Base-by-base conservation (phyloP, 92 coral and sea anemone genomes). In the Phymanthus crucifer region DNA sequence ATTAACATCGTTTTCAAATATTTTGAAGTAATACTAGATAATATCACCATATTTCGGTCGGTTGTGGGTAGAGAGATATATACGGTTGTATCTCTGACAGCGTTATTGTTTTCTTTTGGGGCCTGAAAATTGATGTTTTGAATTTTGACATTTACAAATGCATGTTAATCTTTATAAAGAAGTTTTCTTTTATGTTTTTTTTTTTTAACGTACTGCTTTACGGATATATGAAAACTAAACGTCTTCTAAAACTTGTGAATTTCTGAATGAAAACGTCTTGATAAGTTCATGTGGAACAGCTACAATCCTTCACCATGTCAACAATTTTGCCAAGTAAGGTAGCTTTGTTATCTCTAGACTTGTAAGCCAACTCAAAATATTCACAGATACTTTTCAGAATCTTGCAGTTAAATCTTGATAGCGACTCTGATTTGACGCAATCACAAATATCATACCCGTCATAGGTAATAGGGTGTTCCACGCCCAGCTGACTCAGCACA, bases 381-480 rank as follows among this genome's bases (percentile, higher is more conserved):
- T 57, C 66, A 24, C 66, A 57, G 29, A 57, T 57, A 57, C 66
- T 19, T 57, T 57, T 21, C 29, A 57, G 11, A 57, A 57, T 57
- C 29, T 57, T 57, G 23, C 27, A 19, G 29, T 19, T 57, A 32
- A 57, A 57, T 21, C 8, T 57, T 57, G 66, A 57, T 57, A 57
- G n/a, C 66, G 66, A 57, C 10, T 57, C 66, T 19, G 66, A 57
- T 57, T 57, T 57, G 29, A 57, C 66, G 33, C 2, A 21, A 3
- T 29, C 66, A 21, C 73, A 69, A 69, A 69, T 69, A 69, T 69
- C 73, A 69, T 69, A 38, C 8, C 73, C 73, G 6, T 32, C 73
- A 38, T 69, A 69, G 47, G 47, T 32, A 38, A 69, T 69, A 19
- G 45, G 73, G 47, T 69, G 73, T 69, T 69, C 73, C 40, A 69